Percentiles rank a stretch among this genome's conserved stretches.
These are phyloP conservation scores for Homarus americanus DNA, from an alignment of 1,140 invertebrate genomes.

Conservation along the genomic window DNA sequence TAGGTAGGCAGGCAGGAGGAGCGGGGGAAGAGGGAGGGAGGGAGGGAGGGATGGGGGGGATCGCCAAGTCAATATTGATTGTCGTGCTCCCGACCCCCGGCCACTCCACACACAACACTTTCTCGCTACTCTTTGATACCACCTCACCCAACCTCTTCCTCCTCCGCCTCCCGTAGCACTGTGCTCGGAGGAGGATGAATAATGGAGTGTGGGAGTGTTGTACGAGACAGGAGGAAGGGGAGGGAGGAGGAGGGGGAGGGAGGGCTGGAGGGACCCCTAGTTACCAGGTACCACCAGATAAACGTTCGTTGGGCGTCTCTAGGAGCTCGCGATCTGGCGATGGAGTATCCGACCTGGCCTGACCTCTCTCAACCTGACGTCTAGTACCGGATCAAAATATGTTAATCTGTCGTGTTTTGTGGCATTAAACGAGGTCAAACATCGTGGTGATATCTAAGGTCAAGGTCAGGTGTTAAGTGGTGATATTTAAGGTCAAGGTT, in stretches of 20 bases:
- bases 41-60: not conserved
- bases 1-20: not conserved
- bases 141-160: not conserved
- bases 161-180: too few relatives aligned
- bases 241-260: conserved; percentile 8
- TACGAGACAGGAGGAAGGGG: conserved; percentile 19
- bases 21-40: not conserved
- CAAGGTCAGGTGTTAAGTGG: too few relatives aligned
- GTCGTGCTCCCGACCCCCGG: not conserved
- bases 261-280: conserved; percentile 3
- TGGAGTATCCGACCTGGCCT: too few relatives aligned
- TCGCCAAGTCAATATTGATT: conserved; percentile 46
- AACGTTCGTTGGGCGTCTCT: too few relatives aligned
- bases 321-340: too few relatives aligned
- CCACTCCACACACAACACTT: conserved; percentile 3
- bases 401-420: too few relatives aligned
- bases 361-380: too few relatives aligned
- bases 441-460: too few relatives aligned
- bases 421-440: not conserved
- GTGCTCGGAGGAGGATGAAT: not conserved
- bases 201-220: not conserved
- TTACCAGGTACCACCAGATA: too few relatives aligned
- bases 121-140: not conserved
- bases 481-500: too few relatives aligned
- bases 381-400: too few relatives aligned